phyloP scores from a whole-genome alignment of 2,888 invertebrate genomes.

The Drosophila imparisetae region DNA sequence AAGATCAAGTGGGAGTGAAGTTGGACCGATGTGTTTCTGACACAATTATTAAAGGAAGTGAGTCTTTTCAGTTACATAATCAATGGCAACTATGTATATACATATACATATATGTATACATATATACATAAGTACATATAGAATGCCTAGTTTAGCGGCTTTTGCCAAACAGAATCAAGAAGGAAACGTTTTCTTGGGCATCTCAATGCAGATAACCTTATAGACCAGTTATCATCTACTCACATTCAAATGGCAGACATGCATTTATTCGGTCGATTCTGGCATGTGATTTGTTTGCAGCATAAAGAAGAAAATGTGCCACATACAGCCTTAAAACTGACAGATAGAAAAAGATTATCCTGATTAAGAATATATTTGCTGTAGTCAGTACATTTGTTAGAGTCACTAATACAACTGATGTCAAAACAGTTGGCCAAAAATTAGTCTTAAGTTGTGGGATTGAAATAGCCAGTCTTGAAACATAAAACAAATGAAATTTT shows the following conservation, averaged over 20 bases:
- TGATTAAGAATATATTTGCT: background rate
- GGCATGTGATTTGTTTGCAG: background rate
- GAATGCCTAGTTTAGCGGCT: background rate
- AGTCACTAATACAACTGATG: background rate
- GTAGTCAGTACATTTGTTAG: background rate
- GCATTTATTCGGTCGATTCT: background rate
- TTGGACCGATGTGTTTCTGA: slow-evolving; percentile 95
- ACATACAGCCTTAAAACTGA: background rate
- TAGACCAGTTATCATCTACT: background rate
- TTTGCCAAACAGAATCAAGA: background rate
- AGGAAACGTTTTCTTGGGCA: background rate
- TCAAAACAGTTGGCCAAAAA: background rate
- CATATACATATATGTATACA: background rate
- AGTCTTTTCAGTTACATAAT: slow-evolving; percentile 74
- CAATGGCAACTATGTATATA: background rate
- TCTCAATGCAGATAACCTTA: background rate
- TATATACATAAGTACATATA: background rate
- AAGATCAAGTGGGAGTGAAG: slow-evolving; percentile 88
- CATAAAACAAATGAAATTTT: background rate
- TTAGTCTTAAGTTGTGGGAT: background rate
- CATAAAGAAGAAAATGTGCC: background rate
- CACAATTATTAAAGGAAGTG: slow-evolving; percentile 92
- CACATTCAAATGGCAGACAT: background rate
- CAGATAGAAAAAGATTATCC: background rate
- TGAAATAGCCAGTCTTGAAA: background rate